Conservation (phyloP, 1,140 invertebrate genomes). For the Hylaeus anthracinus region DNA sequence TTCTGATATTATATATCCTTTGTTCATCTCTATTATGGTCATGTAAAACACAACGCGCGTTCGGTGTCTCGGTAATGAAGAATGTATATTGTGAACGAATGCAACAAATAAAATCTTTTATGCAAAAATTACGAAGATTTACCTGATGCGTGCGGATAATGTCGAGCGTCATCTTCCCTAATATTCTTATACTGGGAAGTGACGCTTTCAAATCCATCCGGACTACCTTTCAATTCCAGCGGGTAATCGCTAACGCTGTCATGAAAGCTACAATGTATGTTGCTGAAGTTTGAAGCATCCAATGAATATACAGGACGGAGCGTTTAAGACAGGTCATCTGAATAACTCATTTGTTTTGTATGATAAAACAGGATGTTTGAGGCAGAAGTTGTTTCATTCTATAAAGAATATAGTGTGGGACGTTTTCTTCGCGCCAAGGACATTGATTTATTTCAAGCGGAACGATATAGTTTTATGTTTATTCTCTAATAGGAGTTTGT, state of each 20-base stretch:
- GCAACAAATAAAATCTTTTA: conserved; percentile 20
- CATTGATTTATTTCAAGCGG: too few relatives aligned
- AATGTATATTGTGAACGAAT: not conserved
- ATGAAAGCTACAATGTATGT: conserved; percentile 64
- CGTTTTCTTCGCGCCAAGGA: too few relatives aligned
- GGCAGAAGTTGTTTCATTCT: too few relatives aligned
- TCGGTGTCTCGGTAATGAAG: not conserved
- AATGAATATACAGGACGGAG: not conserved
- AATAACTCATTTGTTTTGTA: too few relatives aligned
- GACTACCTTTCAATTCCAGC: conserved; percentile 81
- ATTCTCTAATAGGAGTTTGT: too few relatives aligned
- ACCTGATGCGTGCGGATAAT: conserved; percentile 84
- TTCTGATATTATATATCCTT: not conserved
- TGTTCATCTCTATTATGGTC: not conserved
- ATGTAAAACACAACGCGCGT: not conserved
- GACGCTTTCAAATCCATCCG: conserved; percentile 83
- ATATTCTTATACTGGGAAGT: conserved; percentile 84
- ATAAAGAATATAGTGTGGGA: too few relatives aligned
- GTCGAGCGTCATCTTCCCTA: conserved; percentile 82
- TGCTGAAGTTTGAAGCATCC: not conserved
- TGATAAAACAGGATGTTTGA: too few relatives aligned
- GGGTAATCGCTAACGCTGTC: conserved; percentile 83
- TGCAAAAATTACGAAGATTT: conserved; percentile 49
- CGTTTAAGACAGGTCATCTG: too few relatives aligned
- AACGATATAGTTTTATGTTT: too few relatives aligned